Percentiles rank a stretch among this genome's conserved stretches.
Conservation (phyloP, 2,888 invertebrate genomes). For the Ephialtes manifestator region DNA sequence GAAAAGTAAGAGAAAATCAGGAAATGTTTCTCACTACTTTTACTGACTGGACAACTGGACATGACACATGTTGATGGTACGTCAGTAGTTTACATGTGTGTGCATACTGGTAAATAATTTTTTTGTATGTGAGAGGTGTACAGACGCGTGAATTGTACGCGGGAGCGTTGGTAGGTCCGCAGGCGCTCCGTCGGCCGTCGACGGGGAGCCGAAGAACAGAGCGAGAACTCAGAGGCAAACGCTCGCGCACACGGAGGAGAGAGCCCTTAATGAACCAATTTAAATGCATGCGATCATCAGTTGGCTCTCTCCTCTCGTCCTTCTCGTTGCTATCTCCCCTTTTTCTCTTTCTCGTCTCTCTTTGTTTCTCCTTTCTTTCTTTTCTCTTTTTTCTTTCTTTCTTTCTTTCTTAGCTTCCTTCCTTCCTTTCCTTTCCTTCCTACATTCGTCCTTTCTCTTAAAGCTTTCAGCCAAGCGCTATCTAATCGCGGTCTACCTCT, state of each 20-base stretch:
- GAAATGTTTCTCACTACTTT: neutral
- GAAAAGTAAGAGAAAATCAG: neutral
- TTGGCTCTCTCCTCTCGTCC: slow-evolving; percentile 83
- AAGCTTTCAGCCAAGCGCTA: slow-evolving; percentile 7
- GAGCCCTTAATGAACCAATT: slow-evolving; percentile 85
- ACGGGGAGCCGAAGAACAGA: slow-evolving; percentile 38
- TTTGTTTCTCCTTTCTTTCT: slow-evolving; percentile 52
- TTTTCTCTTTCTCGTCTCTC: slow-evolving; percentile 66
- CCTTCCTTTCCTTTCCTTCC: slow-evolving; percentile 31
- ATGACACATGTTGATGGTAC: neutral
- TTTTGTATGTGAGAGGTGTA: neutral
- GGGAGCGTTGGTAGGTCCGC: slow-evolving; percentile 48
- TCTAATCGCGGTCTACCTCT: slow-evolving; percentile 22
- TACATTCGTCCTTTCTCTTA: slow-evolving; percentile 14
- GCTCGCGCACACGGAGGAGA: slow-evolving; percentile 74
- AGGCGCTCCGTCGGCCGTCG: slow-evolving; percentile 52
- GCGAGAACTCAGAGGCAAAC: slow-evolving; percentile 28
- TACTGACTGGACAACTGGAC: too few relatives aligned
- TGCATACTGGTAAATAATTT: slow-evolving; percentile 1
- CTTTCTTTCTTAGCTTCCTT: slow-evolving; percentile 19
- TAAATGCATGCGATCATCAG: slow-evolving; percentile 86
- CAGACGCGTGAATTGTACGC: slow-evolving; percentile 50
- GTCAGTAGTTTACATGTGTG: neutral
- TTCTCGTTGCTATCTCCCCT: slow-evolving; percentile 57
- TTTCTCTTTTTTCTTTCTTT: slow-evolving; percentile 48